These are phyloP conservation scores for Telenomus remus DNA, from an alignment of 1,140 invertebrate genomes.

Conservation along the genomic window DNA sequence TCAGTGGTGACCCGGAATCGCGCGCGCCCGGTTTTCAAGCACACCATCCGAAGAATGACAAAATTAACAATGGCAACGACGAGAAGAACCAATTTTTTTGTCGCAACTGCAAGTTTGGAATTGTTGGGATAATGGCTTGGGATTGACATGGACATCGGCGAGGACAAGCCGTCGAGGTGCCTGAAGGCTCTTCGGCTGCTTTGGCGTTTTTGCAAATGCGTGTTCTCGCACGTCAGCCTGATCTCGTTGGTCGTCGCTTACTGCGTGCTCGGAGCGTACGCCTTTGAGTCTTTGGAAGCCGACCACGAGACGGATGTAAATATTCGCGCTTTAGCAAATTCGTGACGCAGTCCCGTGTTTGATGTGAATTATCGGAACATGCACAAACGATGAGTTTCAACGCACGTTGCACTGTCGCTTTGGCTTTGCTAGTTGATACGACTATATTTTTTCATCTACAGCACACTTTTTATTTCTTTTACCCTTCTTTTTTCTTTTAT, in stretches of 20 bases:
- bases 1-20: conserved; percentile 58
- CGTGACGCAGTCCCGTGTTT: conserved; percentile 20
- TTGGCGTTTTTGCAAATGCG: conserved; percentile 87
- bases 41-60: conserved; percentile 28
- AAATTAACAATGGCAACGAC: neutral
- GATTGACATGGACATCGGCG: conserved; percentile 17
- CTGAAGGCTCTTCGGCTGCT: conserved; percentile 77
- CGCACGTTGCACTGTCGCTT: neutral
- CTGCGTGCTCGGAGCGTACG: conserved; percentile 90
- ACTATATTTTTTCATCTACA: no score
- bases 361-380: conserved; percentile 26
- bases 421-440: no score
- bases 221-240: conserved; percentile 91
- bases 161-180: conserved; percentile 69
- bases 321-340: conserved; percentile 23
- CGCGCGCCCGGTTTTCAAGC: conserved; percentile 25
- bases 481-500: no score
- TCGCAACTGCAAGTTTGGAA: no score
- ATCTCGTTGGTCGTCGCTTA: conserved; percentile 91
- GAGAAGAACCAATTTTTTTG: no score
- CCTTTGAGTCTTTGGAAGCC: conserved; percentile 87
- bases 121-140: no score
- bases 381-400: neutral
- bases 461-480: no score
- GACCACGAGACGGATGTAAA: conserved; percentile 84